These are phyloP conservation scores for Episyrphus balteatus DNA, from an alignment of 1,140 invertebrate species.

Conservation along the genomic window DNA sequence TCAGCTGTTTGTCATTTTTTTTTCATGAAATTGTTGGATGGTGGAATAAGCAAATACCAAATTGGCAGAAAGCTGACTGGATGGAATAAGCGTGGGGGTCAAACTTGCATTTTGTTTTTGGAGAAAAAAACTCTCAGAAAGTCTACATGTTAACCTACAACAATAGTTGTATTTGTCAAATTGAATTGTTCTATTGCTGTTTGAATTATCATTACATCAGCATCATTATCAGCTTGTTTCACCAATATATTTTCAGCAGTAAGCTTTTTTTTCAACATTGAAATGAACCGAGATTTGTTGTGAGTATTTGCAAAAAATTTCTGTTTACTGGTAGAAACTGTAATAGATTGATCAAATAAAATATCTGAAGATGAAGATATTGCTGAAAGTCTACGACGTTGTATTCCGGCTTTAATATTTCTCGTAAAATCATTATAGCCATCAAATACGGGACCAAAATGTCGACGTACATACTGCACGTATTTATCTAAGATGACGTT, in stretches of 20 bases:
- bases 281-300: conserved; percentile 28
- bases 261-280: conserved; percentile 18
- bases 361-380: conserved; percentile 23
- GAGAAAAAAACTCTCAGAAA: too few relatives aligned
- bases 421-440: conserved; percentile 11
- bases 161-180: conserved; percentile 16
- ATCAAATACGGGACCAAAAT: conserved; percentile 26
- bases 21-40: too few relatives aligned
- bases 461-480: conserved; percentile 11
- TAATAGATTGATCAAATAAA: conserved; percentile 22
- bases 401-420: conserved; percentile 6
- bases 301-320: conserved; percentile 24
- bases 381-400: conserved; percentile 19
- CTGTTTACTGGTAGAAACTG: conserved; percentile 20
- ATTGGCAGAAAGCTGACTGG: too few relatives aligned
- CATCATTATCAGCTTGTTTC: conserved; percentile 23
- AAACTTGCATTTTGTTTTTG: too few relatives aligned
- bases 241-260: conserved; percentile 12
- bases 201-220: conserved; percentile 22
- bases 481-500: conserved; percentile 18
- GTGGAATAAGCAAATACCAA: too few relatives aligned
- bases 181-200: conserved; percentile 26
- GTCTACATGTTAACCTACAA: conserved; percentile 21
- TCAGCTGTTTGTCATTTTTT: too few relatives aligned
- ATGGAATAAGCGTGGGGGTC: too few relatives aligned